Percentiles rank a stretch among this genome's conserved stretches.
Evolutionary conservation across 2,888 invertebrate species (phyloP).

Genomic region (Toxonevra muliebris): DNA sequence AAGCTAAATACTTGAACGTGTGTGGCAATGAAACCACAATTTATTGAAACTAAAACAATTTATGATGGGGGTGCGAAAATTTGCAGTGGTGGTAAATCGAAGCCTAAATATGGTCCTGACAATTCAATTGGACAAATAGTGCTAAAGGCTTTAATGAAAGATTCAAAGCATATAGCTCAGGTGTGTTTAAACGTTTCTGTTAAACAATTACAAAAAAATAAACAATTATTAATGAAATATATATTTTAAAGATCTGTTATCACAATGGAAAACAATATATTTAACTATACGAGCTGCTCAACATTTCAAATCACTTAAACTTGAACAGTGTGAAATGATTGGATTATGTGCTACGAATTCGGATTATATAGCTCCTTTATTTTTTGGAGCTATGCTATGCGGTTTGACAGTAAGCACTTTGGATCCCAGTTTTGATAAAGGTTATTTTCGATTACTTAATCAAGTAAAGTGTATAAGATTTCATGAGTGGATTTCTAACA

Average conservation of each 20-base stretch:
- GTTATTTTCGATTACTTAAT: neutral
- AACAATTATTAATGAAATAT: neutral
- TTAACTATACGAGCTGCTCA: conserved; percentile 33
- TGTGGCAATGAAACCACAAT: too few species aligned
- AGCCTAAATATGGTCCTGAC: conserved; percentile 2
- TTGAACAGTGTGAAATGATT: conserved; percentile 39
- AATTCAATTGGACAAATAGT: conserved; percentile 20
- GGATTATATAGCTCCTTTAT: conserved; percentile 42
- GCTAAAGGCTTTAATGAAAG: neutral
- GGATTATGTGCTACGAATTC: conserved; percentile 42
- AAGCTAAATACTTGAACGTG: too few species aligned
- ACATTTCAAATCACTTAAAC: conserved; percentile 26
- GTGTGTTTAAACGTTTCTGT: neutral
- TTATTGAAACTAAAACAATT: conserved; percentile 5
- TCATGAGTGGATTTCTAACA: conserved; percentile 17
- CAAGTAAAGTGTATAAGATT: neutral
- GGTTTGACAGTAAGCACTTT: conserved; percentile 41
- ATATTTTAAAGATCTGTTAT: conserved; percentile 15
- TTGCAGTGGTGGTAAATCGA: conserved; percentile 17
- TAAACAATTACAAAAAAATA: neutral
- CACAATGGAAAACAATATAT: conserved; percentile 16
- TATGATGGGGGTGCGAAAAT: conserved; percentile 23
- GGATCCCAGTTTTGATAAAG: conserved; percentile 39
- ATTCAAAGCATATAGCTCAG: conserved; percentile 29
- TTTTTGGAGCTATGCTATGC: conserved; percentile 39